Conservation (phyloP, 2,113 vertebrate species). For the Cinclus mexicanus region DNA sequence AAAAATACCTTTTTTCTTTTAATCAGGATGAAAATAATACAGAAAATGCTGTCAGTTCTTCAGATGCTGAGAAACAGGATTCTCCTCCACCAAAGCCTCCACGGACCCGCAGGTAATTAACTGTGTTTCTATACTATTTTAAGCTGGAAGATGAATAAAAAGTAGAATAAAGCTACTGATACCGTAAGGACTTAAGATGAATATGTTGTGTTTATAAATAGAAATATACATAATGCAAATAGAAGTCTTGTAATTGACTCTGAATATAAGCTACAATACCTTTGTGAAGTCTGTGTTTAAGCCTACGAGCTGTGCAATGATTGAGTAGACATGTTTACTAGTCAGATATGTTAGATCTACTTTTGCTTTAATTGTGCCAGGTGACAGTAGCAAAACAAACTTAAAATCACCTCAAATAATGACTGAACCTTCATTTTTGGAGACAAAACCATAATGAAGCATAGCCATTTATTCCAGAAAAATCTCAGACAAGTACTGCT, state of each 20-base stretch:
- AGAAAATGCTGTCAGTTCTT: constrained; percentile 80
- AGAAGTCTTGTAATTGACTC: not conserved
- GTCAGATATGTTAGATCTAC: not conserved
- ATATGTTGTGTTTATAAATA: not conserved
- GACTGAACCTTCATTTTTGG: not conserved
- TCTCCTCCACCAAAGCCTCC: constrained; percentile 96
- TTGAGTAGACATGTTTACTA: not conserved
- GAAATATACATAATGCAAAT: not conserved
- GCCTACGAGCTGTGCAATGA: not conserved
- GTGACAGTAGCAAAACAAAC: not conserved
- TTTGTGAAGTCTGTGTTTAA: not conserved
- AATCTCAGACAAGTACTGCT: not conserved
- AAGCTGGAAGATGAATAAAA: not conserved
- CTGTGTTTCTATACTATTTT: not conserved
- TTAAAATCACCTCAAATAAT: not conserved
- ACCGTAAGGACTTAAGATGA: not conserved
- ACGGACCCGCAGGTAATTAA: constrained; percentile 87
- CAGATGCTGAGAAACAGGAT: constrained; percentile 86
- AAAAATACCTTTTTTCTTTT: not conserved
- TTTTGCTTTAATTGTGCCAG: not conserved
- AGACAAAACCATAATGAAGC: not conserved
- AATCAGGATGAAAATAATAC: constrained; percentile 88
- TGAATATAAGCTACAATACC: not conserved
- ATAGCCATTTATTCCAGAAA: not conserved
- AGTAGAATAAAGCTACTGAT: not conserved